phyloP scores from a whole-genome alignment of 2,888 invertebrate genomes.

The Phortica magna region DNA sequence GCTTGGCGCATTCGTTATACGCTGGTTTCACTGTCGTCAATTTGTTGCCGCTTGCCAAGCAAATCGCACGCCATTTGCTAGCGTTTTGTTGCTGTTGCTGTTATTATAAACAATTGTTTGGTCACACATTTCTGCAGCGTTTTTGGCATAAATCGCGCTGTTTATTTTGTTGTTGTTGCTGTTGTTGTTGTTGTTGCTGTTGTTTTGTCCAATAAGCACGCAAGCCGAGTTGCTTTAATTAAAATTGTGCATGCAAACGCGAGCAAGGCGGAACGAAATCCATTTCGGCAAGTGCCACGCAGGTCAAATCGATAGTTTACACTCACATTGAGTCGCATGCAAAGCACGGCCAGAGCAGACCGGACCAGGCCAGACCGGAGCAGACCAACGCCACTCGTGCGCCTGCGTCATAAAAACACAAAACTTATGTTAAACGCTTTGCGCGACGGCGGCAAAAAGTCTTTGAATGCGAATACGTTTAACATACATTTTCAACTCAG shows the following conservation, averaged over 20 bases:
- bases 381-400: not conserved
- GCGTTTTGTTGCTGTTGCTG: slow-evolving; percentile 2
- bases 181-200: not conserved
- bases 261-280: not conserved
- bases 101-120: slow-evolving; percentile 17
- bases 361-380: not conserved
- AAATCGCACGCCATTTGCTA: slow-evolving; percentile 17
- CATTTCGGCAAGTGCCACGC: slow-evolving; percentile 18
- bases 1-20: not conserved
- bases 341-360: not conserved
- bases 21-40: not conserved
- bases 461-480: slow-evolving; percentile 21
- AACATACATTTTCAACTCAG: not conserved
- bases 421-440: slow-evolving; percentile 10
- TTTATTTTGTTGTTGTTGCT: not conserved
- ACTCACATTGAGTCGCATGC: not conserved
- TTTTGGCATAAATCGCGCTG: not conserved
- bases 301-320: slow-evolving; percentile 25
- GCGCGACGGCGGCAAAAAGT: slow-evolving; percentile 6
- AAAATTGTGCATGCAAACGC: slow-evolving; percentile 68
- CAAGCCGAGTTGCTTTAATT: slow-evolving; percentile 63
- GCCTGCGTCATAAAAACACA: not conserved
- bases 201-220: slow-evolving; percentile 66
- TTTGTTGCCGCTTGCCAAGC: slow-evolving; percentile 2
- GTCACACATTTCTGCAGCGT: not conserved